phyloP scores from a whole-genome alignment of 2,113 vertebrate species.

The Narcine bancroftii region DNA sequence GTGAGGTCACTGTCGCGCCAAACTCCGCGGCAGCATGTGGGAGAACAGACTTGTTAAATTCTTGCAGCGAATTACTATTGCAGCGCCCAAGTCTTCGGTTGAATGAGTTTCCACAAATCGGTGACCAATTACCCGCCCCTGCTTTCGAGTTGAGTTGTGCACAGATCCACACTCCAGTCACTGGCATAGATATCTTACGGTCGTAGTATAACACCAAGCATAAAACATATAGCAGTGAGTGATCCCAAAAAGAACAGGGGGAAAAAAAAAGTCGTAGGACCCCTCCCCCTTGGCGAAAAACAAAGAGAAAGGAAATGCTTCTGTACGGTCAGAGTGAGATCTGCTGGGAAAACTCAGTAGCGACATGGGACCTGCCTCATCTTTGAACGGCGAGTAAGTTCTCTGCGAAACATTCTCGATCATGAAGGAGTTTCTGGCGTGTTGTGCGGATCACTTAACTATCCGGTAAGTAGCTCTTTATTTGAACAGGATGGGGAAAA shows the following conservation, averaged over 20 bases:
- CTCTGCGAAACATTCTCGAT: slow-evolving; percentile 11
- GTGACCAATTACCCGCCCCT: slow-evolving; percentile 33
- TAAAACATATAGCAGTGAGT: neutral
- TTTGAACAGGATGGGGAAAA: neutral
- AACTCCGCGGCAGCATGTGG: neutral
- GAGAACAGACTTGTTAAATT: neutral
- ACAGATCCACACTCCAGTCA: slow-evolving; percentile 14
- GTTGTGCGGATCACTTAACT: neutral
- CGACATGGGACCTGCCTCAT: neutral
- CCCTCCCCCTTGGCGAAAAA: slow-evolving; percentile 2
- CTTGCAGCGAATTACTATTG: neutral
- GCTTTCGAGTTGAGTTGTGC: neutral
- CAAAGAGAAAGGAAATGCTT: neutral
- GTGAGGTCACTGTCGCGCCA: neutral
- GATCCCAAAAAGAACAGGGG: neutral
- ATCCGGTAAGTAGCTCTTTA: slow-evolving; percentile 10
- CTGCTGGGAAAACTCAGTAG: slow-evolving; percentile 26
- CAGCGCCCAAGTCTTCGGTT: slow-evolving; percentile 15
- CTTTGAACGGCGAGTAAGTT: slow-evolving; percentile 13
- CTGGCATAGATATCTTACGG: slow-evolving; percentile 11
- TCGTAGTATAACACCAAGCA: slow-evolving; percentile 1
- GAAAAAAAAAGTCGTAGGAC: neutral
- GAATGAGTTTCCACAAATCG: slow-evolving; percentile 33
- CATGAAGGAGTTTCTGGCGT: neutral
- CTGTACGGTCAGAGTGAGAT: slow-evolving; percentile 15